phyloP scores from a whole-genome alignment of 2,888 invertebrate genomes.

The Rotaria macrura region DNA sequence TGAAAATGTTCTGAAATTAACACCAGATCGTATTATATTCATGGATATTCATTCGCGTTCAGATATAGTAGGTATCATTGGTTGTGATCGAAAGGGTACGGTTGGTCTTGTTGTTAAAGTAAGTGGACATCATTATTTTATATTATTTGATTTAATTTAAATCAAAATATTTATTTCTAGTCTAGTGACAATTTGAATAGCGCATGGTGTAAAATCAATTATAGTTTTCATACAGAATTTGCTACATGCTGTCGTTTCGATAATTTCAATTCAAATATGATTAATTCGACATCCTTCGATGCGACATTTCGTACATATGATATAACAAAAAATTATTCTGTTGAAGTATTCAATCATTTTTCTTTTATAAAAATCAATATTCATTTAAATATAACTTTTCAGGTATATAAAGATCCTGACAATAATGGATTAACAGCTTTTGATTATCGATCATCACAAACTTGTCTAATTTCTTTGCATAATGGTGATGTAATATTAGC shows the following conservation, averaged over 20 bases:
- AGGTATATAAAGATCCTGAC: neutral
- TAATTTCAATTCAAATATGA: neutral
- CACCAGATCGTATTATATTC: neutral
- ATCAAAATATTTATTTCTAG: neutral
- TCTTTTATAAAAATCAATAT: neutral
- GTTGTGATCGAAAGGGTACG: constrained; percentile 9
- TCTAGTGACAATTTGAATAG: neutral
- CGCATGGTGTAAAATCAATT: neutral
- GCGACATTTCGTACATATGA: neutral
- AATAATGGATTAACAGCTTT: neutral
- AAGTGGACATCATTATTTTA: neutral
- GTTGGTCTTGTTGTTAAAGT: constrained; percentile 1
- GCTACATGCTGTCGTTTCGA: neutral
- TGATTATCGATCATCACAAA: neutral
- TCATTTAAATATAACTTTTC: neutral
- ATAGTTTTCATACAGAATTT: neutral
- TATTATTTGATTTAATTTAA: neutral
- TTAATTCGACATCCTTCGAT: neutral
- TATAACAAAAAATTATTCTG: neutral
- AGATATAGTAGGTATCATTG: neutral
- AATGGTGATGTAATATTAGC: neutral
- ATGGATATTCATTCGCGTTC: constrained; percentile 7
- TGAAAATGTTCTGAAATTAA: constrained; percentile 6
- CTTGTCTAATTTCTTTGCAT: neutral
- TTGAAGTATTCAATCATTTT: neutral